phyloP scores from a whole-genome alignment of 2,888 invertebrate genomes.

The Chymomyza fuscimana region DNA sequence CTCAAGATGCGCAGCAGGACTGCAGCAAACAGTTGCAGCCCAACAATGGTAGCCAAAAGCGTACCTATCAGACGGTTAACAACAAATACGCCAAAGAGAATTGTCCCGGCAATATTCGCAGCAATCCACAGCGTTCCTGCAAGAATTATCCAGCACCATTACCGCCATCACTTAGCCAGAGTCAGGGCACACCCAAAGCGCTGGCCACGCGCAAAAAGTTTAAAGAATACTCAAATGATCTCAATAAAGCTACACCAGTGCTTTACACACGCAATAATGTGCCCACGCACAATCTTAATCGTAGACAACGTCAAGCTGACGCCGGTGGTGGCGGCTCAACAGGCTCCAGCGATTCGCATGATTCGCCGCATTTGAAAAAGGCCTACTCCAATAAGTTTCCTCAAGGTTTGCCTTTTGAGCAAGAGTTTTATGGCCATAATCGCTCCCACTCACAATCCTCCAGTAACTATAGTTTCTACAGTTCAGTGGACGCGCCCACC shows the following conservation, averaged over 20 bases:
- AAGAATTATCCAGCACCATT: constrained; percentile 73
- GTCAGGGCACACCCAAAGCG: constrained; percentile 40
- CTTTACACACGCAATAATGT: constrained; percentile 10
- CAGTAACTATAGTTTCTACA: constrained; percentile 79
- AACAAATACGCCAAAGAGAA: constrained; percentile 77
- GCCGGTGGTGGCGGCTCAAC: constrained; percentile 68
- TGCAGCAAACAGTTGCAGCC: constrained; percentile 26
- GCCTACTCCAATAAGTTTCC: constrained; percentile 79
- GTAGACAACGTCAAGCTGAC: constrained; percentile 47
- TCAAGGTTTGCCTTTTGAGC: constrained; percentile 79
- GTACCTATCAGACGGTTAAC: constrained; percentile 72
- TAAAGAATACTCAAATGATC: constrained; percentile 69
- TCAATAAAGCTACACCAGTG: constrained; percentile 58
- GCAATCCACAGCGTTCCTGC: constrained; percentile 47
- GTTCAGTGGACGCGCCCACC: constrained; percentile 70
- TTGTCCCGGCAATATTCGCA: constrained; percentile 54
- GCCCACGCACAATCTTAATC: constrained; percentile 56
- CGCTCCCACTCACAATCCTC: constrained; percentile 79
- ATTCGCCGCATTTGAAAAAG: constrained; percentile 76
- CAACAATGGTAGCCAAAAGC: constrained; percentile 67
- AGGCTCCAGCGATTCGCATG: constrained; percentile 76
- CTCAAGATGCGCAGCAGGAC: constrained; percentile 48
- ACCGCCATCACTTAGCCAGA: constrained; percentile 56
- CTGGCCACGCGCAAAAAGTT: constrained; percentile 60
- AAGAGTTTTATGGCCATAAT: constrained; percentile 77